Percentiles rank a stretch among this genome's conserved stretches.
These are phyloP conservation scores for Eclectus roratus DNA, from an alignment of 2,113 vertebrate species.

Conservation along the genomic window DNA sequence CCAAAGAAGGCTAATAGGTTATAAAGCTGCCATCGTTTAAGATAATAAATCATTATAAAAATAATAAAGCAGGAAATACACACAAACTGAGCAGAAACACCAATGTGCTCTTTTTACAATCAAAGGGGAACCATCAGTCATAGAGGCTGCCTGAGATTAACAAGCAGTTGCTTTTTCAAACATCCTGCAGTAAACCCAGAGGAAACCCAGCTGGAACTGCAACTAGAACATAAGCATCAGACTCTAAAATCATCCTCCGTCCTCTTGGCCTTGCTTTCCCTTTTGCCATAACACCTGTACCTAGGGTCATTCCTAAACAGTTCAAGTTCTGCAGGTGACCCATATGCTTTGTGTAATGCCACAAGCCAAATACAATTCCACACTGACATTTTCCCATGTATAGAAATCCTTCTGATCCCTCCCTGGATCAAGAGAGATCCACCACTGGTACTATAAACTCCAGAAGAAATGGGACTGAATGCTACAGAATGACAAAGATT, in stretches of 20 bases:
- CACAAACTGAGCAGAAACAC: conserved; percentile 74
- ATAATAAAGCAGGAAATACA: conserved; percentile 74
- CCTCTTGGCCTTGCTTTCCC: background rate
- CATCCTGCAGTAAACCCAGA: conserved; percentile 79
- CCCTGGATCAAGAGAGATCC: conserved; percentile 16
- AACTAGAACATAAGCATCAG: conserved; percentile 43
- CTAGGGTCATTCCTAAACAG: background rate
- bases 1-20: conserved; percentile 51
- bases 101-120: conserved; percentile 65
- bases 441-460: background rate
- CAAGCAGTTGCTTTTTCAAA: conserved; percentile 75
- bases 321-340: conserved; percentile 50
- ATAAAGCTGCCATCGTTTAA: conserved; percentile 66
- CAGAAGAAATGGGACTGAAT: background rate
- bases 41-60: conserved; percentile 75
- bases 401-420: conserved; percentile 33
- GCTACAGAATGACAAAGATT: conserved; percentile 3
- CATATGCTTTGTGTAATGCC: conserved; percentile 6
- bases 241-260: conserved; percentile 50
- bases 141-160: conserved; percentile 72
- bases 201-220: conserved; percentile 75
- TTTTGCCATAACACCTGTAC: background rate
- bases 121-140: conserved; percentile 74
- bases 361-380: conserved; percentile 7
- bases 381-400: background rate